Percentiles rank a stretch among this genome's conserved stretches.
Conservation (phyloP, 2,888 invertebrate genomes). For the Rotaria macrura region DNA sequence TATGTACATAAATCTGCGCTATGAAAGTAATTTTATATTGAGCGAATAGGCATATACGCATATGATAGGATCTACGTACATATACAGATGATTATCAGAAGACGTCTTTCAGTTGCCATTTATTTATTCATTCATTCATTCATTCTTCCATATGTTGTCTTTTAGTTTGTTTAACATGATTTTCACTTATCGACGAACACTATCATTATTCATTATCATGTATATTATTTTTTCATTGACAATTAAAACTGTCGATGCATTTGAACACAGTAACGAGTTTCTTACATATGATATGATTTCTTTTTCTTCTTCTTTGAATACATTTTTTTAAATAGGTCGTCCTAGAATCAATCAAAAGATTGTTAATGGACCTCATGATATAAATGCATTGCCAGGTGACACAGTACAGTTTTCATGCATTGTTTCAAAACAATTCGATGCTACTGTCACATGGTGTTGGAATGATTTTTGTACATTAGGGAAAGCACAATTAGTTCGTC, state of each 20-base stretch:
- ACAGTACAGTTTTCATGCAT: neutral
- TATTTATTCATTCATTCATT: no score
- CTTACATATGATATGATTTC: neutral
- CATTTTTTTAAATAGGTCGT: neutral
- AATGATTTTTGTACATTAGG: conserved; percentile 19
- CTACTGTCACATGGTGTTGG: neutral
- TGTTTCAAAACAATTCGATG: neutral
- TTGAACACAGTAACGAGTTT: neutral
- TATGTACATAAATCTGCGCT: neutral
- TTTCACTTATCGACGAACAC: neutral
- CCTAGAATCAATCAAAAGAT: neutral
- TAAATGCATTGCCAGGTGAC: neutral
- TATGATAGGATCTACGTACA: no score
- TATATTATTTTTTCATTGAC: neutral
- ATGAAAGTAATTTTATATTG: neutral
- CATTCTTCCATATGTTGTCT: neutral
- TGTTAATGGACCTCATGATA: neutral
- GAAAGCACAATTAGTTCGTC: neutral
- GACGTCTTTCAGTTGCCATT: no score
- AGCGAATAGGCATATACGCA: neutral
- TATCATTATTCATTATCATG: neutral
- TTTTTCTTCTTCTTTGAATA: neutral
- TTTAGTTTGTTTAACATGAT: neutral
- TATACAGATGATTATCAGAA: neutral
- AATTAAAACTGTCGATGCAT: neutral